Evolutionary conservation across 2,113 vertebrate species (phyloP), one percentile per base, ranked within the genome.

Genomic region (Grallaria varia): DNA sequence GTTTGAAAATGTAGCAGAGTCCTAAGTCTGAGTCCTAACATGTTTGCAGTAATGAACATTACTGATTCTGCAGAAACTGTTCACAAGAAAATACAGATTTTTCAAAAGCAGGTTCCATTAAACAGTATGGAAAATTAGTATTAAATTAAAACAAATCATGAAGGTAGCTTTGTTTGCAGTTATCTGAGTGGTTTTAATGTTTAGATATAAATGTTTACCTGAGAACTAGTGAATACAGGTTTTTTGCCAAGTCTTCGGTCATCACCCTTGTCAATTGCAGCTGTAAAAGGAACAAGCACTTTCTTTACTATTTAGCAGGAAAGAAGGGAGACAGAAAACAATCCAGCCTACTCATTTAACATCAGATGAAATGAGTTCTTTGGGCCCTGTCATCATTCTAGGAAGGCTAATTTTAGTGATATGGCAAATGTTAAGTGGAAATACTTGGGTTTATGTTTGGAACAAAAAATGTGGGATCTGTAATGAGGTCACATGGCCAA

Each of bases 191-290:
- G 58, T 95, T 89, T 72, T 71, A 64, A 56, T 66, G 6, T 53
- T 84, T 87, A 80, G 21, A 27, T 82, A 50, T 37, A 73, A 95
- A 77, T 40, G 66, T 95, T 98, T 98, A 99, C 99, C 99, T 99
- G 98, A 90, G 99, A 99, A 97, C 99, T 99, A 87, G 97, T 98
- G 97, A 99, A 99, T 77, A 99, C 91, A 71, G 98, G 99, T 95
- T 99, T 99, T 98, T 99, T 99, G 87, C 98, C 97, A 94, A 99
- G 99, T 97, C 98, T 98, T 97, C 98, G 98, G 95, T 98, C 98
- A 98, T 99, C 99, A 82, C 99, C 99, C 96, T 98, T 99, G 98
- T 99, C 99, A 98, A 99, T 98, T 93, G 99, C 99, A 97, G 98
- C 99, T 99, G 97, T 60, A 93, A 91, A 92, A 97, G 73, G 80